Base-by-base conservation (phyloP, 2,888 invertebrate genomes). In the Punctoribates punctum region DNA sequence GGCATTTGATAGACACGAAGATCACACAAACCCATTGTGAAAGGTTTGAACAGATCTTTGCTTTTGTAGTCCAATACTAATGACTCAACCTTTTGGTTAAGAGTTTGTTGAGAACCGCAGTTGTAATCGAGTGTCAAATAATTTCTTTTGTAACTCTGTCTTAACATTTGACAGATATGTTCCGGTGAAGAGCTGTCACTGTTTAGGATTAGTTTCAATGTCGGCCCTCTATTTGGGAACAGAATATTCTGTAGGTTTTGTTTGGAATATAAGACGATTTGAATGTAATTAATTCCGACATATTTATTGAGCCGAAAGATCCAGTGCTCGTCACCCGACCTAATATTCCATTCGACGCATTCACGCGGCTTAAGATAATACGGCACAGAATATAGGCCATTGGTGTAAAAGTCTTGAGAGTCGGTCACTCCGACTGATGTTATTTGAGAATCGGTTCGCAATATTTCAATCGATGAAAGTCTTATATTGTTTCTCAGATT, bases 391-490 rank as follows among this genome's bases (percentile, higher is more conserved):
- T 38, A 67, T 3, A 67, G 3, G 42, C 67, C 67, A 9, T n/a
- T 20, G 2, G 6, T 29, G 20, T 67, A 38, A 8, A 67, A 34
- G 9, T 34, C 67, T 38, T 67, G 67, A 13, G n/a, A 9, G 2
- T 6, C 5, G 38, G 38, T 67, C 15, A 67, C 3, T 38, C 23
- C n/a, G n/a, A n/a, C n/a, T n/a, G n/a, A n/a, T n/a, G n/a, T 38
- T 67, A 29, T 13, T 38, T 67, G 62, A 9, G 62, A 62, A 29
- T 25, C 29, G 15, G 4, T 62, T 62, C 29, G 25, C 4, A 62
- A 62, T 27, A 62, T 27, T 27, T 62, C 62, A 62, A 62, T 62
- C 27, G 62, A 29, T 4, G 62, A 62, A 17, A 67, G 38, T 67
- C 25, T 34, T 38, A 42, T 29, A 38, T 34, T n/a, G 38, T 38